Conservation (phyloP, 2,797 vertebrate genomes). For the Brachymystax lenok region DNA sequence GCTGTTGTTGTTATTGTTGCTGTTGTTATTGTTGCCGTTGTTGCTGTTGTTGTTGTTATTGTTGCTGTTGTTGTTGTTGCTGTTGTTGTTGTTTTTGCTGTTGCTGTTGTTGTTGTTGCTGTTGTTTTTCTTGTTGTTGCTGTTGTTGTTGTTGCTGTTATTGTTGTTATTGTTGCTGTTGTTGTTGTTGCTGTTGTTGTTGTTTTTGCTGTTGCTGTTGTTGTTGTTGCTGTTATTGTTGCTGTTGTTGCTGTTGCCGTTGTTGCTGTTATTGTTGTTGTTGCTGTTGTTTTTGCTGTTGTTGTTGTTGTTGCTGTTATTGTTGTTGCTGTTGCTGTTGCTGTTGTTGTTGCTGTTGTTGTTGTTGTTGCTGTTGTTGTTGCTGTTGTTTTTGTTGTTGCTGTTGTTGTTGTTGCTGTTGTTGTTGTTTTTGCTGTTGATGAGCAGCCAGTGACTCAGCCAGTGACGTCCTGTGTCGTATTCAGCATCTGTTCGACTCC, state of each 20-base stretch:
- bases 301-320: fast-evolving
- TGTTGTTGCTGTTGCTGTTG: not conserved
- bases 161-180: not conserved
- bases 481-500: not conserved
- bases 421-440: not conserved
- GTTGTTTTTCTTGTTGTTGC: not conserved
- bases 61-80: not conserved
- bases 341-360: fast-evolving
- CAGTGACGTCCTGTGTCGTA: not conserved
- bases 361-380: not conserved
- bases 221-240: fast-evolving
- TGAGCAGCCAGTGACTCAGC: not conserved
- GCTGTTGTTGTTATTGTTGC: not conserved
- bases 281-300: not conserved
- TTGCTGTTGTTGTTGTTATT: not conserved
- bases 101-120: not conserved
- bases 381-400: not conserved
- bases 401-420: not conserved
- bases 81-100: not conserved
- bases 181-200: not conserved
- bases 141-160: not conserved
- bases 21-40: not conserved
- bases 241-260: not conserved
- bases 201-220: not conserved
- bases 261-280: not conserved